Percentiles rank a stretch among this genome's conserved stretches.
Evolutionary conservation across 2,113 vertebrate genomes (phyloP).

Genomic region (Raja brachyura): DNA sequence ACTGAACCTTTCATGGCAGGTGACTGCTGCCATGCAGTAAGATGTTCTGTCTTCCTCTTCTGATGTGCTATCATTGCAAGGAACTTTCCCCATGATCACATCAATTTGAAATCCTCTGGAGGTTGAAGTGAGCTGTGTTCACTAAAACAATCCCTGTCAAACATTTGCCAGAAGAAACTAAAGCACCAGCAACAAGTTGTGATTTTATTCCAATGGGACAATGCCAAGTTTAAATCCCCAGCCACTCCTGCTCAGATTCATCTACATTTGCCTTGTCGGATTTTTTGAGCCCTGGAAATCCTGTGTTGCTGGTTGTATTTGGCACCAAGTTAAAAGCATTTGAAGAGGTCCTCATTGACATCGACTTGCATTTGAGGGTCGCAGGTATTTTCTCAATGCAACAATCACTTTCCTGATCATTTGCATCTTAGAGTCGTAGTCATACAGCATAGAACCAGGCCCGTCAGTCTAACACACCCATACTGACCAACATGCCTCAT

Average conservation of each 20-base stretch:
- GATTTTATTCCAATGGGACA: background rate
- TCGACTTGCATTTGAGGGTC: background rate
- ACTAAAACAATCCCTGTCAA: background rate
- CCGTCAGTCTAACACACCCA: too few species aligned
- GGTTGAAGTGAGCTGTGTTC: background rate
- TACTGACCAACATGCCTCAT: too few species aligned
- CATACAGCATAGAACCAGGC: too few species aligned
- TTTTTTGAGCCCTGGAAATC: background rate
- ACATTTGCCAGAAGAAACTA: background rate
- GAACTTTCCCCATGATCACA: background rate
- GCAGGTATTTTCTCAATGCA: background rate
- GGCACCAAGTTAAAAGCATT: background rate
- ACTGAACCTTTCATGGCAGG: background rate
- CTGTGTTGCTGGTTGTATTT: background rate
- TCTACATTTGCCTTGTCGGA: background rate
- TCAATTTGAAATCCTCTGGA: background rate
- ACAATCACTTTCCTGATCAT: background rate
- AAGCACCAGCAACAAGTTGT: background rate
- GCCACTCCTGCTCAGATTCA: background rate
- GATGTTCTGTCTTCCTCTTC: background rate
- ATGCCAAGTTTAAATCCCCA: background rate
- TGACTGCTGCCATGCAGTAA: background rate
- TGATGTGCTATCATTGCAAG: background rate
- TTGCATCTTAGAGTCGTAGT: background rate
- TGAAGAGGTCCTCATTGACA: background rate